These are phyloP conservation scores for Carpatolechia fugitivella DNA, from an alignment of 2,888 invertebrate genomes.

Conservation along the genomic window DNA sequence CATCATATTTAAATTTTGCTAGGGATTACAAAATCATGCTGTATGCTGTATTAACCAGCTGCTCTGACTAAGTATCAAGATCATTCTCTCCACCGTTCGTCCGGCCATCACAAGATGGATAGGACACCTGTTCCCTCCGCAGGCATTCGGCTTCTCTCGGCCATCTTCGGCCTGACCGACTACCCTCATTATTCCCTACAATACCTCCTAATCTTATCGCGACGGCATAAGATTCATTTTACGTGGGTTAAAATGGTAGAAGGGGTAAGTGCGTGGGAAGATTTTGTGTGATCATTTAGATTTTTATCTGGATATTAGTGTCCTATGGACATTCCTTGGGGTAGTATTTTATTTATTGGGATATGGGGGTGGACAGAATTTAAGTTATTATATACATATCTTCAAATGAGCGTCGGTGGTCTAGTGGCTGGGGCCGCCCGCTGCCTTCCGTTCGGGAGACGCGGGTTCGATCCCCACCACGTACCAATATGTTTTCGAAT, in stretches of 20 bases:
- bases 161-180: constrained; percentile 41
- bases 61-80: constrained; percentile 47
- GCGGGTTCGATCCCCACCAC: too few relatives aligned
- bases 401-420: not conserved
- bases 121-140: constrained; percentile 64
- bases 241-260: not conserved
- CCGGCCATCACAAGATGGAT: constrained; percentile 64
- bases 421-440: too few relatives aligned
- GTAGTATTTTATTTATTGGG: not conserved
- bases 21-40: too few relatives aligned
- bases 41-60: too few relatives aligned
- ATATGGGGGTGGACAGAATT: not conserved
- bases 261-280: constrained; percentile 28
- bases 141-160: constrained; percentile 47
- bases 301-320: not conserved
- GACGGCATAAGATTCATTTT: not conserved
- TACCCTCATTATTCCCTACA: constrained; percentile 16
- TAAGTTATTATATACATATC: not conserved
- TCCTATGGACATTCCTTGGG: not conserved
- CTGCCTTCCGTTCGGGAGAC: too few relatives aligned
- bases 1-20: too few relatives aligned
- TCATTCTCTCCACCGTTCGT: constrained; percentile 32
- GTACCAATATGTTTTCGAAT: too few relatives aligned
- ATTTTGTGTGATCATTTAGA: not conserved
- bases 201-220: not conserved